Conservation (phyloP, 2,113 vertebrate species). For the Trochalopteron elliotii region DNA sequence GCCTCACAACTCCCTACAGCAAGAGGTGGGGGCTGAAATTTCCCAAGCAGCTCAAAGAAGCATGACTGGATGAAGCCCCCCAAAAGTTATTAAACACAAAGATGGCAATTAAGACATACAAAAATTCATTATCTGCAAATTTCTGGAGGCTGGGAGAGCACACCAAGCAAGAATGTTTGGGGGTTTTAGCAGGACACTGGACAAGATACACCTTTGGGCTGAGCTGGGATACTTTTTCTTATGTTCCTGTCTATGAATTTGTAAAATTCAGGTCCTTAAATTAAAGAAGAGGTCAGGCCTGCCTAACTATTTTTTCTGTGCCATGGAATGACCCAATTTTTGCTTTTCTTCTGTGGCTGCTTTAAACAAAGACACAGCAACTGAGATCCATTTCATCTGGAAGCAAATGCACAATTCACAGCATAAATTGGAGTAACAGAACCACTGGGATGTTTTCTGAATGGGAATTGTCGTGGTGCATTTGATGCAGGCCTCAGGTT, state of each 20-base stretch:
- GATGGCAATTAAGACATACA: neutral
- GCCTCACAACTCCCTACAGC: neutral
- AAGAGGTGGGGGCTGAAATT: neutral
- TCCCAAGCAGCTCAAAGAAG: neutral
- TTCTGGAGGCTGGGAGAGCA: neutral
- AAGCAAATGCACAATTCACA: neutral
- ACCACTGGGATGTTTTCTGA: neutral
- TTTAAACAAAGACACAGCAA: neutral
- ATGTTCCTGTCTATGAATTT: neutral
- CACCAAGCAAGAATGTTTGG: neutral
- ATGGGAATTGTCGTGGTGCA: neutral
- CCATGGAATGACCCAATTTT: neutral
- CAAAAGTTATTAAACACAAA: neutral
- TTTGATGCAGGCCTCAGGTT: neutral
- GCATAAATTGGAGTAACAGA: neutral
- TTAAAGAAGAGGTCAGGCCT: neutral
- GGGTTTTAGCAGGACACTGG: neutral
- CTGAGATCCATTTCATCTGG: neutral
- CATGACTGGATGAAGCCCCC: neutral
- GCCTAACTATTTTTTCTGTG: neutral
- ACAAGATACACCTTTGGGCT: neutral
- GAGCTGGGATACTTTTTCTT: neutral
- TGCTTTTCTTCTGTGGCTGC: neutral
- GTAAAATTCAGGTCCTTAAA: neutral
- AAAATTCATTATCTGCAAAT: neutral